Percentiles rank a stretch among this genome's conserved stretches.
Evolutionary conservation across 2,888 invertebrate genomes (phyloP).

Genomic region (Orthosia incerta): DNA sequence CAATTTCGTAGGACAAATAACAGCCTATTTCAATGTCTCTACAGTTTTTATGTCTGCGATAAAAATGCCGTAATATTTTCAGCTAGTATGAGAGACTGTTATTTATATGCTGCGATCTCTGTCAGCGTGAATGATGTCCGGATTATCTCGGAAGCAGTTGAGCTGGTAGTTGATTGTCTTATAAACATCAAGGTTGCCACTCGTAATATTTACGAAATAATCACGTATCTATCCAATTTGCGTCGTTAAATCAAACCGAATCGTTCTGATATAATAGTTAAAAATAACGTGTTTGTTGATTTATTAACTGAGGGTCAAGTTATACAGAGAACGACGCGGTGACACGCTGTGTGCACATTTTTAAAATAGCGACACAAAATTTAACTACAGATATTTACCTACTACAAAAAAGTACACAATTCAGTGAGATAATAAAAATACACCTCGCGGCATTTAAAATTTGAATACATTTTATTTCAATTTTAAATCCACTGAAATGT

Average conservation of each 20-base stretch:
- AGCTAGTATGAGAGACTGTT: slow-evolving; percentile 7
- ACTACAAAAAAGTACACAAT: too few relatives aligned
- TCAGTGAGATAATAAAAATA: too few relatives aligned
- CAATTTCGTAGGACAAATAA: slow-evolving; percentile 5
- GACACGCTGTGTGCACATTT: too few relatives aligned
- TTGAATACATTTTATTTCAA: too few relatives aligned
- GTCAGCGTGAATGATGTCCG: slow-evolving; percentile 15
- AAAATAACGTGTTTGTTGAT: slow-evolving; percentile 20
- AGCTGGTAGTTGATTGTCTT: slow-evolving; percentile 30
- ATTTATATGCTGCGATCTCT: slow-evolving; percentile 36
- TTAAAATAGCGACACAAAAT: too few relatives aligned
- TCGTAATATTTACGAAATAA: slow-evolving; percentile 3
- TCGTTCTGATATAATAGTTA: neutral
- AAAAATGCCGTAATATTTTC: slow-evolving; percentile 22
- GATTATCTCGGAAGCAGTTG: slow-evolving; percentile 25
- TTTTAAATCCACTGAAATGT: too few relatives aligned
- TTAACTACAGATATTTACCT: too few relatives aligned
- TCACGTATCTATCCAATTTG: slow-evolving; percentile 8
- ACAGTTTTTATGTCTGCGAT: neutral
- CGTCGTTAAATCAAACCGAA: neutral
- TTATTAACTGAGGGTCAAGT: neutral
- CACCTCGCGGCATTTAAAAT: too few relatives aligned
- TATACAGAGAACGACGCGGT: too few relatives aligned
- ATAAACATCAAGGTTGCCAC: slow-evolving; percentile 34
- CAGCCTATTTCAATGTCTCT: neutral